A percentile compares a stretch with the other conserved stretches of the same genome.
These are phyloP conservation scores for Cremastobaeus sp. DNA, from an alignment of 2,888 invertebrate genomes.

Conservation along the genomic window DNA sequence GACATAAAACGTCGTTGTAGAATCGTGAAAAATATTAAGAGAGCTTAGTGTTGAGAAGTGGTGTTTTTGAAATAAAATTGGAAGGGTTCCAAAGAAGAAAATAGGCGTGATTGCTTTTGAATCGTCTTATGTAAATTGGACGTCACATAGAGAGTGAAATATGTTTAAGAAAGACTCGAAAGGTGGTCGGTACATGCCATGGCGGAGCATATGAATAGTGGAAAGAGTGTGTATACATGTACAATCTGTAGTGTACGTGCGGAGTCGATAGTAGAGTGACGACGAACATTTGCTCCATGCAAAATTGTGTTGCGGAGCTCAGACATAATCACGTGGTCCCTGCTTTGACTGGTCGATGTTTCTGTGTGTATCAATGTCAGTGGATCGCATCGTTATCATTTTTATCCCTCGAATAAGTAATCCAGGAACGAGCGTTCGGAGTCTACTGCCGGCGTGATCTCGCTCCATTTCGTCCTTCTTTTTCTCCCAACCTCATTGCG, in stretches of 20 bases:
- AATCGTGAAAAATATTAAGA: no score
- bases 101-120: conserved; percentile 4
- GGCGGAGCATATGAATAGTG: no score
- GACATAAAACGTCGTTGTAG: no score
- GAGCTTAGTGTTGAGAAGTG: no score
- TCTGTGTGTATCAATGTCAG: conserved; percentile 69
- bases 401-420: conserved; percentile 31
- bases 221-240: not conserved
- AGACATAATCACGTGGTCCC: conserved; percentile 85
- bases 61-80: not conserved
- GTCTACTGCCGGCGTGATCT: conserved; percentile 48
- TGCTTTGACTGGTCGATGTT: conserved; percentile 78
- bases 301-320: conserved; percentile 87
- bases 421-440: conserved; percentile 31
- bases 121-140: conserved; percentile 18
- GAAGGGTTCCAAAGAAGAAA: conserved; percentile 4
- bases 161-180: conserved; percentile 9
- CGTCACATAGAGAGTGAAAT: conserved; percentile 10
- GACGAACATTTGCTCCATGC: conserved; percentile 85
- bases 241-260: conserved; percentile 57
- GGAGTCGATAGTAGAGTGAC: conserved; percentile 80
- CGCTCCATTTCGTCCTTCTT: not conserved
- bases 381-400: conserved; percentile 49
- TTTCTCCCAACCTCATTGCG: not conserved
- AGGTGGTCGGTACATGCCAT: no score